Conservation (phyloP, 1,140 invertebrate species). For the Diorhabda carinulata region DNA sequence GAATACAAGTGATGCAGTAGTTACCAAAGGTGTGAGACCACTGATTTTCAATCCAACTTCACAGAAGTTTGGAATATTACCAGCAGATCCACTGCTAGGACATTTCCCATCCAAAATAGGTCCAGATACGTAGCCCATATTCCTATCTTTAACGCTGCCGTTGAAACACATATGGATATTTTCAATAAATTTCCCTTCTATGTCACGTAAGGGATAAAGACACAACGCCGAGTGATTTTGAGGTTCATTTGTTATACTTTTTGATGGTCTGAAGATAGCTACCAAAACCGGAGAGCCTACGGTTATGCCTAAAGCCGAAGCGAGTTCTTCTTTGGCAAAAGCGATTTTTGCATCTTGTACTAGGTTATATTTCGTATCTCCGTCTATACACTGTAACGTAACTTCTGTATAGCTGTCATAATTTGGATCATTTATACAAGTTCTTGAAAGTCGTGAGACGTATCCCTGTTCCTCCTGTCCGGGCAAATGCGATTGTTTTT, state of each 20-base stretch:
- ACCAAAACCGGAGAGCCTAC: slow-evolving; percentile 75
- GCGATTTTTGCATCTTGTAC: slow-evolving; percentile 87
- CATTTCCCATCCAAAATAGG: slow-evolving; percentile 86
- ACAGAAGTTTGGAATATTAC: slow-evolving; percentile 89
- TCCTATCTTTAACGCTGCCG: slow-evolving; percentile 83
- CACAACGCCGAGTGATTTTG: slow-evolving; percentile 77
- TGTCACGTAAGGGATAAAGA: slow-evolving; percentile 78
- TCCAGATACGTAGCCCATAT: slow-evolving; percentile 91
- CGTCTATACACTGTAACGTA: slow-evolving; percentile 74
- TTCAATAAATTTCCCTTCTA: slow-evolving; percentile 90
- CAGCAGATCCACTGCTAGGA: slow-evolving; percentile 76
- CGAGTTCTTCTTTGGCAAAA: slow-evolving; percentile 74
- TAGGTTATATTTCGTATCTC: slow-evolving; percentile 75
- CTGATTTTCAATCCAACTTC: slow-evolving; percentile 90
- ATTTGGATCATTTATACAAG: slow-evolving; percentile 89
- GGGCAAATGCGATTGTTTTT: slow-evolving; percentile 85
- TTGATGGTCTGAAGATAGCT: slow-evolving; percentile 78
- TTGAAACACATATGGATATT: slow-evolving; percentile 98
- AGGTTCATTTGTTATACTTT: slow-evolving; percentile 76
- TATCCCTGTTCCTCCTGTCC: slow-evolving; percentile 86
- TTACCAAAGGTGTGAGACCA: slow-evolving; percentile 75
- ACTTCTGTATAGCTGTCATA: slow-evolving; percentile 96
- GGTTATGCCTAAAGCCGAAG: slow-evolving; percentile 71
- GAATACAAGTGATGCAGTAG: slow-evolving; percentile 69
- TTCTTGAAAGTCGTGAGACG: slow-evolving; percentile 82